A percentile compares a stretch with the other conserved stretches of the same genome.
Evolutionary conservation across 2,797 vertebrate species (phyloP).

Genomic region (Hipposideros larvatus): DNA sequence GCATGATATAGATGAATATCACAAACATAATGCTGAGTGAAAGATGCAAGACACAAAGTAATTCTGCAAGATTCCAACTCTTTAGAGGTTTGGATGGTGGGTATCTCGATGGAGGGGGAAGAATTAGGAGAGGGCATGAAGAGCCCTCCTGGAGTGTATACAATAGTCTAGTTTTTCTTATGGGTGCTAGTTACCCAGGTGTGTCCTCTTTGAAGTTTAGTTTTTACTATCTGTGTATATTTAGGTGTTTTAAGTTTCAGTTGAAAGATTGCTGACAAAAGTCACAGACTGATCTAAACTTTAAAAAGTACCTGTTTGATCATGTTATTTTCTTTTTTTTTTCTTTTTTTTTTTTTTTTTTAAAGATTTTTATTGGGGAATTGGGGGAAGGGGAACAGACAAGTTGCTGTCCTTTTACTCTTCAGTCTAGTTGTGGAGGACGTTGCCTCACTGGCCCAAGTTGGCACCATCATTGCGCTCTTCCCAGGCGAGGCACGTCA

Average conservation of each 20-base stretch:
- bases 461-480: too few relatives aligned
- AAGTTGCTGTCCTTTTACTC: too few relatives aligned
- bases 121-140: not conserved
- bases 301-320: not conserved
- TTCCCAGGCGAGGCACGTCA: too few relatives aligned
- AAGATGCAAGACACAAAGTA: not conserved
- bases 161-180: not conserved
- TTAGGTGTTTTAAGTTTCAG: not conserved
- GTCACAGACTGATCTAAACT: not conserved
- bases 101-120: not conserved
- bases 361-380: too few relatives aligned
- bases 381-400: too few relatives aligned
- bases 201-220: not conserved
- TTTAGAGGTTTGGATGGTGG: not conserved
- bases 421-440: too few relatives aligned
- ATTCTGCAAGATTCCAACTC: not conserved
- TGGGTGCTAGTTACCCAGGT: not conserved
- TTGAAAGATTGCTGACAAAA: not conserved
- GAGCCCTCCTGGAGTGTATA: not conserved
- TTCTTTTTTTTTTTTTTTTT: too few relatives aligned
- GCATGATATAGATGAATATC: not conserved
- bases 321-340: not conserved
- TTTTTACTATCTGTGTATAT: not conserved
- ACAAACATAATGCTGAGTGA: not conserved
- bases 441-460: too few relatives aligned